Percentiles rank a stretch among this genome's conserved stretches.
Conservation (phyloP, 2,888 invertebrate species). For the Osmoderma eremita region DNA sequence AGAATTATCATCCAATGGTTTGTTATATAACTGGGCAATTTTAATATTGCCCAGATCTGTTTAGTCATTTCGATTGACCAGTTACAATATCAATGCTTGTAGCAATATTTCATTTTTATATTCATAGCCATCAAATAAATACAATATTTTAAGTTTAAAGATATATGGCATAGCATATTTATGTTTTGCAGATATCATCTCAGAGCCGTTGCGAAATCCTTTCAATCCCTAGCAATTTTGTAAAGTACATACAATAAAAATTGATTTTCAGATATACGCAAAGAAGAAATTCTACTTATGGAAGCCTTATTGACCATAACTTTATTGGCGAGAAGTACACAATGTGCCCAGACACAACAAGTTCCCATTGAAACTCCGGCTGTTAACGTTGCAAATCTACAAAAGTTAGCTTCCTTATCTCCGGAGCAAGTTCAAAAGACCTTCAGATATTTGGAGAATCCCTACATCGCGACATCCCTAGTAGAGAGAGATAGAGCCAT, state of each 20-base stretch:
- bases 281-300: neutral
- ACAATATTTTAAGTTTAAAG: no score
- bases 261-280: constrained; percentile 7
- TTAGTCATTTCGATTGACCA: no score
- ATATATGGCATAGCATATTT: no score
- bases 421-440: constrained; percentile 32
- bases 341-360: constrained; percentile 11
- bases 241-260: neutral
- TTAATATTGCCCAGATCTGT: no score
- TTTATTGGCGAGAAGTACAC: neutral
- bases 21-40: no score
- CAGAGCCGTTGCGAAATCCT: no score
- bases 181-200: no score
- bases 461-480: constrained; percentile 36
- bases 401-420: constrained; percentile 35
- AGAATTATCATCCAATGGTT: no score
- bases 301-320: neutral
- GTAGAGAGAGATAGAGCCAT: constrained; percentile 32
- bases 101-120: no score
- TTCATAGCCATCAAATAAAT: no score
- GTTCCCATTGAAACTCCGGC: neutral
- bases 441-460: constrained; percentile 37
- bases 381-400: constrained; percentile 34
- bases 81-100: no score
- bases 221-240: no score